Base-by-base conservation (phyloP, 2,113 vertebrate genomes). In the Alligator mississippiensis region DNA sequence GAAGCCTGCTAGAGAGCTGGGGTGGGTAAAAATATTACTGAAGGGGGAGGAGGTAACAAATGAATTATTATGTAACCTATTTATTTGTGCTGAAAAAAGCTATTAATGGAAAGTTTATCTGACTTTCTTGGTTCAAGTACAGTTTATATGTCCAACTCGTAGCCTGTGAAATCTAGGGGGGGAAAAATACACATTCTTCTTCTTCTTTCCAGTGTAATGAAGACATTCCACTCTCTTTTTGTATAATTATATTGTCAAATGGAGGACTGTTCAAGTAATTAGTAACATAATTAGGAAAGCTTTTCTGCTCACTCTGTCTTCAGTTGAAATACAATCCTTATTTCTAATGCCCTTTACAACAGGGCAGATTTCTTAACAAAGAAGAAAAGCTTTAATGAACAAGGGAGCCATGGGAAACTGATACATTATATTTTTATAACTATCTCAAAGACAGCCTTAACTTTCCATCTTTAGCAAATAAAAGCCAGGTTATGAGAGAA, bases 221-320 rank as follows among this genome's bases (percentile, higher is more conserved):
- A 97, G 96, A 97, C 93, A 92, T 96, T 96, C 94, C 85, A 78
- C 82, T 87, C 84, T 95, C 82, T 92, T 91, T 92, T 87, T 47
- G 75, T 90, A 21, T 96, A 97, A 97, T 96, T 97, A 93, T 91
- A 61, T 94, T 96, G 97, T 97, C 95, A 97, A 95, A 96, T 88
- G 80, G 88, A 97, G 95, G 91, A 84, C 93, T 96, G 93, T 87
- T 96, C 70, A 96, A 97, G 91, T 97, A 97, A 98, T 98, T 97
- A 97, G 92, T 84, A 84, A 88, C 0, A 0, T 98, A 97, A 98
- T 98, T 97, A 97, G 93, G 94, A 91, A 96, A 94, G 94, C 72
- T 89, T 96, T 96, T 95, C 87, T 97, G 47, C 75, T 95, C 2
- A 0, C 74, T 76, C 28, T 92, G 90, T 93, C 92, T 93, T 96